Percentiles rank a stretch among this genome's conserved stretches.
Conservation (phyloP, 2,113 vertebrate genomes). For the Melanocharis versteri region DNA sequence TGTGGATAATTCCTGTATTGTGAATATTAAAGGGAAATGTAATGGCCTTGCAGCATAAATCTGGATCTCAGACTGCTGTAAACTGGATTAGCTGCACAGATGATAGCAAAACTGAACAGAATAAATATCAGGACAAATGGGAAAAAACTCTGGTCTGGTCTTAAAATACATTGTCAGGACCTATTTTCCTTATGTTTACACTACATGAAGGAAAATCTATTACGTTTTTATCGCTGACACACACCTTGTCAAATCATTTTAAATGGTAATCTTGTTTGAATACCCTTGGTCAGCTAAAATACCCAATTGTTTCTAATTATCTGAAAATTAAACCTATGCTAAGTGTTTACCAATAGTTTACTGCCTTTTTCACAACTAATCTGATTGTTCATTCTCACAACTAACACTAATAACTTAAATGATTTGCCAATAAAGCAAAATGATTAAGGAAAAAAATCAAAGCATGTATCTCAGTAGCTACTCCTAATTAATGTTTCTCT, state of each 20-base stretch:
- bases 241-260: slow-evolving; percentile 42
- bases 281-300: slow-evolving; percentile 17
- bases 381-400: slow-evolving; percentile 4
- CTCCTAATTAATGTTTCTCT: slow-evolving; percentile 31
- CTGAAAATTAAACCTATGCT: slow-evolving; percentile 41
- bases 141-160: neutral
- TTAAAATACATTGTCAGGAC: neutral
- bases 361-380: slow-evolving; percentile 46
- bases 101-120: neutral
- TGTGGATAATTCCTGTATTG: neutral
- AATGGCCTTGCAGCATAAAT: neutral
- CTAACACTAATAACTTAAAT: slow-evolving; percentile 42
- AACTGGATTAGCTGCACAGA: neutral
- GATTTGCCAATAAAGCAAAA: slow-evolving; percentile 43
- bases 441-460: slow-evolving; percentile 30
- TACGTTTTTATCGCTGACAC: neutral
- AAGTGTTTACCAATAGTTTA: slow-evolving; percentile 54
- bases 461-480: neutral
- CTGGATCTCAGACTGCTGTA: neutral
- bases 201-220: neutral
- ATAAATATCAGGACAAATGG: neutral
- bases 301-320: slow-evolving; percentile 54
- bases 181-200: neutral
- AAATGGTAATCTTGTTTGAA: slow-evolving; percentile 28
- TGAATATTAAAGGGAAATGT: slow-evolving; percentile 29